These are phyloP conservation scores for Drosophila lacertosa DNA, from an alignment of 1,140 invertebrate genomes.

Conservation along the genomic window DNA sequence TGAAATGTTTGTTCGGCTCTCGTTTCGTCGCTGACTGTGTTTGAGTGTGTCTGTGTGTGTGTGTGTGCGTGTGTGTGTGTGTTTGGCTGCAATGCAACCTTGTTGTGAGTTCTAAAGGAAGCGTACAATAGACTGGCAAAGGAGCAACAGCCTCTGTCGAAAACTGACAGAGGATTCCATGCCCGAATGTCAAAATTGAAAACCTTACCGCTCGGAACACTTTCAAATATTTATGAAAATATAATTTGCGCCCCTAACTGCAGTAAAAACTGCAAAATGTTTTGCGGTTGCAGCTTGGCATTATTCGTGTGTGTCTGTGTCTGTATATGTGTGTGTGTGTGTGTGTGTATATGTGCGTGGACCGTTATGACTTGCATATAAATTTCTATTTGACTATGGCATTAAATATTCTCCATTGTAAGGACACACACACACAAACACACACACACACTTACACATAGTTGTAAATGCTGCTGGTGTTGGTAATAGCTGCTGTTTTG, in stretches of 20 bases:
- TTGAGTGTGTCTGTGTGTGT: slow-evolving; percentile 10
- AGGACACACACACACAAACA: slow-evolving; percentile 16
- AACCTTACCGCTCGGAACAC: slow-evolving; percentile 35
- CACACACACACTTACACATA: slow-evolving; percentile 4
- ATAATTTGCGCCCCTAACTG: slow-evolving; percentile 58
- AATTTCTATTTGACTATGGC: slow-evolving; percentile 77
- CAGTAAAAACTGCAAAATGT: slow-evolving; percentile 30
- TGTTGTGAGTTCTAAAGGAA: slow-evolving; percentile 25
- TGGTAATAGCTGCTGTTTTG: slow-evolving; percentile 51
- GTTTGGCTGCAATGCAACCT: slow-evolving; percentile 20
- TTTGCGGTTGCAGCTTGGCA: slow-evolving; percentile 14
- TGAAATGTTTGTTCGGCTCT: slow-evolving; percentile 42
- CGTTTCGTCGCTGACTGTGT: slow-evolving; percentile 3
- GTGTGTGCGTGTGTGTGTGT: slow-evolving; percentile 8
- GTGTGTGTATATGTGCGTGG: slow-evolving; percentile 38
- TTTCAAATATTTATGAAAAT: slow-evolving; percentile 81
- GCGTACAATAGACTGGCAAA: slow-evolving; percentile 62
- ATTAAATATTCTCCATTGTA: slow-evolving; percentile 49
- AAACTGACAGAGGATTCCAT: slow-evolving; percentile 15
- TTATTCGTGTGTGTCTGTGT: slow-evolving; percentile 25
- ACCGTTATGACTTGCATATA: slow-evolving; percentile 78
- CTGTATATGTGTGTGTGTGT: slow-evolving; percentile 15
- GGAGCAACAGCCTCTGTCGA: slow-evolving; percentile 53
- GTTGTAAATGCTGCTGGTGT: slow-evolving; percentile 23
- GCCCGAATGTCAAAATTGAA: slow-evolving; percentile 38